A percentile compares a stretch with the other conserved stretches of the same genome.
Evolutionary conservation across 1,140 invertebrate species (phyloP).

Genomic region (Stegodyphus dumicola): DNA sequence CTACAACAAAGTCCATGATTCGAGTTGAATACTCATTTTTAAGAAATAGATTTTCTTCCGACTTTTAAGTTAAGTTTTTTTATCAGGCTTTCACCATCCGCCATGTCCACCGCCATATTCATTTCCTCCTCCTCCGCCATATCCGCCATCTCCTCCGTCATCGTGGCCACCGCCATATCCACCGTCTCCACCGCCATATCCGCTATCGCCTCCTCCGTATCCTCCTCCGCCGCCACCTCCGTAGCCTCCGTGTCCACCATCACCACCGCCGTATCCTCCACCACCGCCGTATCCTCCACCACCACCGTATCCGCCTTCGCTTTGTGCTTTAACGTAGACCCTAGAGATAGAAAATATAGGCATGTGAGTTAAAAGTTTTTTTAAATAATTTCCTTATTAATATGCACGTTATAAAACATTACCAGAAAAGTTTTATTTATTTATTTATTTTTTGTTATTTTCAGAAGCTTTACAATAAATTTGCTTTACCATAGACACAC

Average conservation of each 20-base stretch:
- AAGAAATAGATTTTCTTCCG: not conserved
- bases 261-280: constrained; percentile 10
- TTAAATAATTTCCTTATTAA: not conserved
- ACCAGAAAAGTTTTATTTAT: not conserved
- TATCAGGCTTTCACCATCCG: constrained; percentile 31
- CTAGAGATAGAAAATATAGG: not conserved
- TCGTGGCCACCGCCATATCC: constrained; percentile 7
- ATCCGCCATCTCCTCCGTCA: constrained; percentile 7
- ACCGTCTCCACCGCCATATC: constrained; percentile 17
- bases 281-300: constrained; percentile 16
- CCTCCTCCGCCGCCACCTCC: constrained; percentile 27
- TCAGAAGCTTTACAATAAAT: not conserved
- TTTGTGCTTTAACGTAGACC: constrained; percentile 54
- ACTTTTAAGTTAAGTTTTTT: not conserved
- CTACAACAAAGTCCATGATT: not conserved
- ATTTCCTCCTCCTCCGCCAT: constrained; percentile 10
- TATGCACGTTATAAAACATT: not conserved
- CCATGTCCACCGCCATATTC: constrained; percentile 44
- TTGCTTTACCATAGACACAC: no score
- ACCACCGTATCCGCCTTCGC: constrained; percentile 43
- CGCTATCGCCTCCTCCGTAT: not conserved
- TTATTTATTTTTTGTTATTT: constrained; percentile 1
- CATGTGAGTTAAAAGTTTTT: not conserved
- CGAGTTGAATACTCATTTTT: not conserved
- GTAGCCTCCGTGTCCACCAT: not conserved